Base-by-base conservation (phyloP, 2,888 invertebrate species). In the Sisyra terminalis region DNA sequence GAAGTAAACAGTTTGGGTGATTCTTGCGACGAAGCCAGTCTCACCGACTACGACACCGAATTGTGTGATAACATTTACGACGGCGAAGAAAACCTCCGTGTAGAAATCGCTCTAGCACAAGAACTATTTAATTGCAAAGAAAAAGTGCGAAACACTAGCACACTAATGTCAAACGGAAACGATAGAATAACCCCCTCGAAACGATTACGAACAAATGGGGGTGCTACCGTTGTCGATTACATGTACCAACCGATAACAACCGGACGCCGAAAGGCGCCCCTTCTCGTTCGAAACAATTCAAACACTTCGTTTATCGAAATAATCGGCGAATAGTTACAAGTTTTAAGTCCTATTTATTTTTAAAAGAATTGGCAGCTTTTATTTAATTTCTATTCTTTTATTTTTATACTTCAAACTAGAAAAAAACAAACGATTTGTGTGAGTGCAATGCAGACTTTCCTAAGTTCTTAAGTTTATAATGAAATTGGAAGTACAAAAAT, bases 11-110 rank as follows among this genome's bases (percentile, higher is more conserved):
- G 45, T 29, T 30, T 43, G 16, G 43, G 35, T 39, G 42, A 45
- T 18, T 38, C 43, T 6, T 43, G 38, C 32, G 43, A 43, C 24
- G 43, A 43, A 17, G 43, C 38, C 7, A 43, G 43, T 38, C 18
- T 43, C 3, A 38, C 43, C n/a, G 43, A 43, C 38, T 43, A 29
- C 32, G 43, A 38, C 37, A 41, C 32, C 11, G 41, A 41, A 18
- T n/a, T 39, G 13, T 11, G 76, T 38, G 78, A 78, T 51, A 75
- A 76, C 46, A 66, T 80, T 1, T 85, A 81, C 56, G 83, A 83
- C 57, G 77, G 79, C 9, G 56, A 62, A 18, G 58, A 62, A 47
- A 52, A 61, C 43, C 47, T 63, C 13, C 52, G 60, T 50, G 56
- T 61, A 39, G 61, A 63, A 50, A 57, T 64, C 57, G 63, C 59